Percentiles rank a stretch among this genome's conserved stretches.
phyloP scores from a whole-genome alignment of 2,113 vertebrate species.

The Embiotoca jacksoni region DNA sequence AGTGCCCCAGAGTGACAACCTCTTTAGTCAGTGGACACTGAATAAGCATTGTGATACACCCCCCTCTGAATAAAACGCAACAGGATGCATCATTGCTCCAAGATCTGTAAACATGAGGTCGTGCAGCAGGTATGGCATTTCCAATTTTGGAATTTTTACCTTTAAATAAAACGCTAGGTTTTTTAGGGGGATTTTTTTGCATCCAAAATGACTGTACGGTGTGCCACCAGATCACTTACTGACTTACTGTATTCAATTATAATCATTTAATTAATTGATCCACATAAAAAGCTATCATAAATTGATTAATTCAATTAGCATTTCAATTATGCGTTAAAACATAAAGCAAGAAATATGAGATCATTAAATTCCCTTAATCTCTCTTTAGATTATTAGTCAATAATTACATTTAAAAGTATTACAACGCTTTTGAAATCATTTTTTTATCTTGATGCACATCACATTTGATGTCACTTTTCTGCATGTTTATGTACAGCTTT shows the following conservation, averaged over 20 bases:
- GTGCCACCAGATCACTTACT: not conserved
- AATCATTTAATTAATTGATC: not conserved
- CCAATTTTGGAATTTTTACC: not conserved
- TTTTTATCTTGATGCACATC: not conserved
- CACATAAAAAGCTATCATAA: not conserved
- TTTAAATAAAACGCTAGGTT: no score
- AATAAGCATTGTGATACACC: not conserved
- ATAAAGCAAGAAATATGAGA: not conserved
- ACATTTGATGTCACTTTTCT: not conserved
- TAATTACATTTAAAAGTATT: not conserved
- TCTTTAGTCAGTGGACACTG: not conserved
- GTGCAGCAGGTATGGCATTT: not conserved
- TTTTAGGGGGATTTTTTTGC: not conserved
- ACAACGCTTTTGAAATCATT: not conserved
- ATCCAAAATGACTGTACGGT: not conserved
- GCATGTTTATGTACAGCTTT: not conserved
- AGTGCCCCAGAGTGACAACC: constrained; percentile 16
- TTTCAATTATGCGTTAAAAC: not conserved
- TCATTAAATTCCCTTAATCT: not conserved
- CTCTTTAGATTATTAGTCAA: not conserved
- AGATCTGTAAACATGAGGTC: not conserved
- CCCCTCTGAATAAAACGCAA: not conserved
- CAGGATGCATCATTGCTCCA: not conserved
- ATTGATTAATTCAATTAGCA: not conserved
- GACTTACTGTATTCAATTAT: not conserved